These are phyloP conservation scores for Scomber colias DNA, from an alignment of 2,113 vertebrate genomes.

Conservation along the genomic window DNA sequence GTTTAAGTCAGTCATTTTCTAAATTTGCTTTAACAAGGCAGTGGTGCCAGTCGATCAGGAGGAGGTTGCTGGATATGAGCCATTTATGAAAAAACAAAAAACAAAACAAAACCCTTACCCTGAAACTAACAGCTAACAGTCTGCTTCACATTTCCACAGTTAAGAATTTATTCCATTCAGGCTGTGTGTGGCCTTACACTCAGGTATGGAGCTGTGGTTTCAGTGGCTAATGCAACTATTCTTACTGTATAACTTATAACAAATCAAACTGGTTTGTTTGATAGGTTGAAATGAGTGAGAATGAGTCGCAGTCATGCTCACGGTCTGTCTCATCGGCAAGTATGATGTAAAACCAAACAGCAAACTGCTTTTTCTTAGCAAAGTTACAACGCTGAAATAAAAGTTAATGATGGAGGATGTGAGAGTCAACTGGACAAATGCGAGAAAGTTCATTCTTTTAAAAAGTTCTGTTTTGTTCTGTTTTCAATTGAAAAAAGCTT, in stretches of 20 bases:
- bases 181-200: slow-evolving; percentile 55
- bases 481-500: not conserved
- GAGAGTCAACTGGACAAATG: not conserved
- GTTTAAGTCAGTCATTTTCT: slow-evolving; percentile 71
- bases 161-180: slow-evolving; percentile 26
- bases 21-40: slow-evolving; percentile 74
- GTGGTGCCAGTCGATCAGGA: slow-evolving; percentile 63
- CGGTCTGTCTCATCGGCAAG: not conserved
- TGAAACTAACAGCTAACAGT: not conserved
- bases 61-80: slow-evolving; percentile 33
- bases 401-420: not conserved
- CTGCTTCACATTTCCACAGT: slow-evolving; percentile 50
- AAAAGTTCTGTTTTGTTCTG: not conserved
- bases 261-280: slow-evolving; percentile 10
- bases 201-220: slow-evolving; percentile 49
- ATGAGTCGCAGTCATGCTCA: not conserved
- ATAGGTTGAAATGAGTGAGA: not conserved
- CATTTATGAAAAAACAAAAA: slow-evolving; percentile 25
- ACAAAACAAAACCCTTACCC: not conserved
- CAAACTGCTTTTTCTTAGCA: not conserved
- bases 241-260: not conserved
- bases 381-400: not conserved
- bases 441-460: not conserved
- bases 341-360: not conserved
- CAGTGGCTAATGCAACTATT: slow-evolving; percentile 11